Evolutionary conservation across 2,113 vertebrate species (phyloP), one percentile per base, ranked within the genome.

Genomic region (Lipophrys pholis): DNA sequence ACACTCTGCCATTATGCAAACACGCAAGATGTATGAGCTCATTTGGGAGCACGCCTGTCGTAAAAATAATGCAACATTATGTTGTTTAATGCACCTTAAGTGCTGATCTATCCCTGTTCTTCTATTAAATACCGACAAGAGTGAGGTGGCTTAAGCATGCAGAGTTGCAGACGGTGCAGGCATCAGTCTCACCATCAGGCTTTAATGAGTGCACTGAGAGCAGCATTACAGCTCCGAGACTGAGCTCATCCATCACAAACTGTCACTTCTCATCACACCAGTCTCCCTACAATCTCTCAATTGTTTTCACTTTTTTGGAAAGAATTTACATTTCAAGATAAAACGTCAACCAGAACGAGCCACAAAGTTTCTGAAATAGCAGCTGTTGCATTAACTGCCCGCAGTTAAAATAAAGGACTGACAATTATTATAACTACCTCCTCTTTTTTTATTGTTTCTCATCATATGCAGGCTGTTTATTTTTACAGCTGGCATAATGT

Each of bases 61-160:
- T 80, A 62, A 77, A 76, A 81, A 82, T 70, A 73, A 82, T 70
- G 77, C 70, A 82, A 68, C 80, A 75, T 65, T 52, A 69, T 59
- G 59, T 42, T 74, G 72, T 86, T 82, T 84, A 86, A 86, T 86
- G 89, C 62, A 53, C 78, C 58, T n/a, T 84, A 85, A 91, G 87
- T 91, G 85, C 90, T 84, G 78, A 82, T 81, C 61, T 54, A 51
- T 67, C 30, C 60, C 15, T 17, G 45, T 38, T 75, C 79, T 78
- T 72, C 83, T 83, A 70, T 83, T 90, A 87, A 83, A 86, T 79
- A 88, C 69, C 84, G 65, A 76, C 36, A 42, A 48, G 59, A 64
- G 58, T 67, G 56, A 76, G 62, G 71, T 69, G 70, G 57, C 66
- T 73, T 75, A 65, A 83, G 67, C 72, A 41, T 11, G 52, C 71